phyloP scores from a whole-genome alignment of 2,888 invertebrate genomes.

The Litoditis marina region DNA sequence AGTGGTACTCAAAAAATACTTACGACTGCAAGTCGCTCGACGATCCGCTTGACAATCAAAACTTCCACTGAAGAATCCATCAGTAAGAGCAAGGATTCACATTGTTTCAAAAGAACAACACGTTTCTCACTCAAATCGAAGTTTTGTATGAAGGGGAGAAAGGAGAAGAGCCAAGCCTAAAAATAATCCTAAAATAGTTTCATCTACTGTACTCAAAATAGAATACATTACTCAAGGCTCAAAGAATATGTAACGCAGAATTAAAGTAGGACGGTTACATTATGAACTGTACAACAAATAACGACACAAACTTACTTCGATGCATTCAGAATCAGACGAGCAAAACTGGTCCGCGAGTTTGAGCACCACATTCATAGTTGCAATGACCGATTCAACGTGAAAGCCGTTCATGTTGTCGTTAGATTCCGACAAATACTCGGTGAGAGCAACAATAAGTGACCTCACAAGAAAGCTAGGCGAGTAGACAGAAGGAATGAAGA shows the following conservation, averaged over 20 bases:
- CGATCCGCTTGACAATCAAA: conserved; percentile 9
- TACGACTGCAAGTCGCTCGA: conserved; percentile 4
- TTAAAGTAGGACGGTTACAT: too few species aligned
- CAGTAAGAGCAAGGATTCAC: neutral
- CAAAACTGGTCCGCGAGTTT: neutral
- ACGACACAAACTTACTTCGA: neutral
- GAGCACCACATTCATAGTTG: neutral
- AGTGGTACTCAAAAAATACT: neutral
- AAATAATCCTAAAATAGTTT: neutral
- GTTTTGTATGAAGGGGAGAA: conserved; percentile 15
- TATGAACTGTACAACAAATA: too few species aligned
- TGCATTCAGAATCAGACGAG: neutral
- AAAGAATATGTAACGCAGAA: too few species aligned
- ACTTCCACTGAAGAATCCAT: neutral
- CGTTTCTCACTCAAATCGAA: neutral
- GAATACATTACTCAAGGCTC: too few species aligned
- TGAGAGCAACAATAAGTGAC: neutral
- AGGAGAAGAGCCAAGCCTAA: conserved; percentile 8
- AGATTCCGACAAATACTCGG: neutral
- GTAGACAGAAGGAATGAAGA: neutral
- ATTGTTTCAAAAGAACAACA: neutral
- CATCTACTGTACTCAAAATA: neutral
- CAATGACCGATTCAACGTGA: neutral
- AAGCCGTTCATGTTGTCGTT: neutral
- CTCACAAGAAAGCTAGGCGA: neutral